Evolutionary conservation across 2,888 invertebrate species (phyloP), one percentile per base, ranked within the genome.

Genomic region (Sericinus montela): DNA sequence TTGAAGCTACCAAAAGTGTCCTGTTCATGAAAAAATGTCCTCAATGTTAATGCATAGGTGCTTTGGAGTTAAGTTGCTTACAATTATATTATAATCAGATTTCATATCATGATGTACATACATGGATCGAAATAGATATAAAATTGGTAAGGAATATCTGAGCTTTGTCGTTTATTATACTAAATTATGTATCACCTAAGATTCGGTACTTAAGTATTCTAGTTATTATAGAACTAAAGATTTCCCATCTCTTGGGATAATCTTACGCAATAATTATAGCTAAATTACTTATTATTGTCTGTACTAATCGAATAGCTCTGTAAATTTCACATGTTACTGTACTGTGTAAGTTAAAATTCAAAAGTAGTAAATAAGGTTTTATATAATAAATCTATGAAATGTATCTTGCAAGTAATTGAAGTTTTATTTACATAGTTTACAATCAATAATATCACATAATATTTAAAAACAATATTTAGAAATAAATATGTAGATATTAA

Each of bases 301-400:
- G 75, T 84, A 83, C 73, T 81, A 78, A 81, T 75, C 70, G 72
- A 75, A 79, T 83, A 83, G 81, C 71, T 80, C 80, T 87, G 86
- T 87, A 87, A 71, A 87, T 87, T 86, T 81, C 83, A 83, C 82
- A 85, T 85, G 86, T 87, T 86, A 87, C 75, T 85, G 80, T 77
- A 77, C 60, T 72, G 62, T 66, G 61, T 86, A 85, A 86, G 83
- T 82, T 83, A 42, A 78, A 77, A 75, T 80, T 84, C 74, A 72
- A 77, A 77, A 73, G 86, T 88, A 88, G 86, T 65, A 66, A n/a
- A 72, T 87, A 88, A 88, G 88, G 83, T 87, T 88, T 88, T 88
- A 85, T 88, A 88, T 86, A 88, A 87, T 88, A 88, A 88, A 88
- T 84, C 76, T 83, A 85, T 86, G 76, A 86, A 88, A 87, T 84